Evolutionary conservation across 2,797 vertebrate genomes (phyloP).

Genomic region (Octomys mimax): DNA sequence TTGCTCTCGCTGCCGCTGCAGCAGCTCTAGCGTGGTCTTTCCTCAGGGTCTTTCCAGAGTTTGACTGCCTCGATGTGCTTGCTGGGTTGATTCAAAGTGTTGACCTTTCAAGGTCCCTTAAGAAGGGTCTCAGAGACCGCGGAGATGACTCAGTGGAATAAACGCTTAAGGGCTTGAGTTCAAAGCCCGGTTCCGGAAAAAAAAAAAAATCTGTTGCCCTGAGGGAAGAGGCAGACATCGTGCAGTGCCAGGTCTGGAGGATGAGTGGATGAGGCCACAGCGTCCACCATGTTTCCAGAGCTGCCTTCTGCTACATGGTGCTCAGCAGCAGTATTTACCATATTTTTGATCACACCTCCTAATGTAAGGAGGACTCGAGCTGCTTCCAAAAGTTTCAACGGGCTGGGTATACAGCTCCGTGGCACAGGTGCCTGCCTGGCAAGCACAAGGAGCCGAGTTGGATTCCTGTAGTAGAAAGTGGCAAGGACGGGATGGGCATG

Average conservation of each 20-base stretch:
- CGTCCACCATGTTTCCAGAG: not conserved
- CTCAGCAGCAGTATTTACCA: not conserved
- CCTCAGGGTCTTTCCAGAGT: not conserved
- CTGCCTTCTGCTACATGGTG: not conserved
- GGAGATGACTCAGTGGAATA: too few relatives aligned
- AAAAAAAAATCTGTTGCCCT: too few relatives aligned
- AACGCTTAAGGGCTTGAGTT: too few relatives aligned
- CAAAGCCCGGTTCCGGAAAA: too few relatives aligned
- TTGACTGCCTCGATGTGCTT: not conserved
- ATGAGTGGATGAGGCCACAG: accelerated
- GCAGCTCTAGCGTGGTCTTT: not conserved
- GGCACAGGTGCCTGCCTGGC: too few relatives aligned
- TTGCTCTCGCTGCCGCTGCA: not conserved
- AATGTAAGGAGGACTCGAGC: not conserved
- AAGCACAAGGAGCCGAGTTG: too few relatives aligned
- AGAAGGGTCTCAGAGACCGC: not conserved
- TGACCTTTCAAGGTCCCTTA: not conserved
- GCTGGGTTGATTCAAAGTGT: not conserved
- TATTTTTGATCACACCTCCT: not conserved
- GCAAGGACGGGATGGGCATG: not conserved
- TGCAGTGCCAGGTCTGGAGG: accelerated
- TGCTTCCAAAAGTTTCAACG: not conserved
- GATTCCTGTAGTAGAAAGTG: not conserved
- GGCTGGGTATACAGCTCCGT: too few relatives aligned
- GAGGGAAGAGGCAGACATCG: not conserved